These are phyloP conservation scores for Contarinia nasturtii DNA, from an alignment of 1,140 invertebrate genomes.

Conservation along the genomic window DNA sequence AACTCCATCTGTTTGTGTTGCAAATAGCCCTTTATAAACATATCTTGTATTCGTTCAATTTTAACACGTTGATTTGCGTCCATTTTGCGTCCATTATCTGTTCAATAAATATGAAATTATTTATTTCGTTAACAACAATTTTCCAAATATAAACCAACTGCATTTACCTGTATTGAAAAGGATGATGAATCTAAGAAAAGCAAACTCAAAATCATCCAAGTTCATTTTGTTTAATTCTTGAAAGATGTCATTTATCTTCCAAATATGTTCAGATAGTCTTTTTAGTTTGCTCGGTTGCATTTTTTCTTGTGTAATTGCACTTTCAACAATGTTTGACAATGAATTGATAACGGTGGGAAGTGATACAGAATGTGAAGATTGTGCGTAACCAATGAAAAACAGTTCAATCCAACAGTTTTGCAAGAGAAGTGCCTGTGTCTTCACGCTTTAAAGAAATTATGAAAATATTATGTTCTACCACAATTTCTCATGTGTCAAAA, in stretches of 20 bases:
- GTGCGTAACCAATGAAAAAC: slow-evolving; percentile 78
- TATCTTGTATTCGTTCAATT: neutral
- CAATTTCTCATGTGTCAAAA: too few relatives aligned
- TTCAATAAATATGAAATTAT: neutral
- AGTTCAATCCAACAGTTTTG: slow-evolving; percentile 83
- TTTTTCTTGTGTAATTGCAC: slow-evolving; percentile 48
- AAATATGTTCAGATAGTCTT: slow-evolving; percentile 62
- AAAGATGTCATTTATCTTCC: slow-evolving; percentile 62
- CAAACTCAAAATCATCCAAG: slow-evolving; percentile 64
- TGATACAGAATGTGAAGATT: slow-evolving; percentile 65
- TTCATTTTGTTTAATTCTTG: slow-evolving; percentile 49
- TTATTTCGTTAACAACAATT: neutral
- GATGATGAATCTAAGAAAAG: slow-evolving; percentile 66
- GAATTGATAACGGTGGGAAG: slow-evolving; percentile 64
- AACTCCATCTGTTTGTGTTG: neutral
- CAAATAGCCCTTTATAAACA: neutral
- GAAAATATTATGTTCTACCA: neutral
- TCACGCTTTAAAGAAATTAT: slow-evolving; percentile 39
- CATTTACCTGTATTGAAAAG: slow-evolving; percentile 41
- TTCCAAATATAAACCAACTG: neutral
- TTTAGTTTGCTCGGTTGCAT: slow-evolving; percentile 51
- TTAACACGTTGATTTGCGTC: neutral
- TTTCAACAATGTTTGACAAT: slow-evolving; percentile 49
- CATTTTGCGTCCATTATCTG: neutral
- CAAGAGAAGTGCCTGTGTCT: slow-evolving; percentile 65